Base-by-base conservation (phyloP, 2,113 vertebrate species). In the Sinosuthora webbiana region DNA sequence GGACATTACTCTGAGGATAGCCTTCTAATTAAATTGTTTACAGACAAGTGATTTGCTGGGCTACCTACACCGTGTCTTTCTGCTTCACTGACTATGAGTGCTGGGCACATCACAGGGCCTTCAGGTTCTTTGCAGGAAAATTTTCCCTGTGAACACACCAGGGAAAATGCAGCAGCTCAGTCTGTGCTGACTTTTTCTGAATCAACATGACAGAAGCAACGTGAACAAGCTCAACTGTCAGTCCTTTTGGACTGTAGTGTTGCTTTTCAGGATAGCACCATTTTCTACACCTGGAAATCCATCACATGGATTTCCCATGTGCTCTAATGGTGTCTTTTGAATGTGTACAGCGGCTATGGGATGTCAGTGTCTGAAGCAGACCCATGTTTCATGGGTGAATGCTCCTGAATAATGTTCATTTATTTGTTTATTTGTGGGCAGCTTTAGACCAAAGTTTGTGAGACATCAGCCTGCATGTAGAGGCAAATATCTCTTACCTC, bases 1-100 rank as follows among this genome's bases (percentile, higher is more conserved):
- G 35, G 37, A 86, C 0, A 0, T 93, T 86, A 27, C 63, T 93
- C 42, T 74, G n/a, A 77, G 55, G 45, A 59, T n/a, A 50, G 13
- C 17, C 35, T 85, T 90, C 85, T 81, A 90, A 90, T 93, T 86
- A 88, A 90, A 70, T 81, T 77, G 75, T 88, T 94, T 77, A 80
- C 83, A 86, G 80, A 80, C 56, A 73, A 27, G 31, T 86, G 79
- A 41, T 83, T 86, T 95, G 59, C 86, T 93, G 76, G 73, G 37
- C 83, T 92, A 23, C 33, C 19, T 41, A 30, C 37, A 39, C 2
- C 1, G 16, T 87, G 10, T 44, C 28, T 68, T 91, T 82, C 62
- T 79, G 52, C 70, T 68, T 20, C 44, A 15, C 28, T 55, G 70
- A 27, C 31, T 0, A 1, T 30, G 19, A 62, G 35, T 33, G 59